Base-by-base conservation (phyloP, 2,113 vertebrate genomes). In the Regulus satrapa region DNA sequence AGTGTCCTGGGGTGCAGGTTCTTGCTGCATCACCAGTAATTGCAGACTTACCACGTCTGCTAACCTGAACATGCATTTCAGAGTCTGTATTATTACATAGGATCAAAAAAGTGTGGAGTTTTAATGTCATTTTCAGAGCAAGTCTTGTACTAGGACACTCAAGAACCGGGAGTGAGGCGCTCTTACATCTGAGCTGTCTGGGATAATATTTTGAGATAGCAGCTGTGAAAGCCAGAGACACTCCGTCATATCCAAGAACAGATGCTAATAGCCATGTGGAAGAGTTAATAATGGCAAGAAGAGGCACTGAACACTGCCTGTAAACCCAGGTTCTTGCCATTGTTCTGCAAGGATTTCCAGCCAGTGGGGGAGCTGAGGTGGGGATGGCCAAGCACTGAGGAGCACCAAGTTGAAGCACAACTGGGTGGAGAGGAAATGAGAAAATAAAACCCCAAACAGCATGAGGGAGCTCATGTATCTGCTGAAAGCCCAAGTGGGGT, bases 181-280 rank as follows among this genome's bases (percentile, higher is more conserved):
- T 95, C n/a, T 81, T 91, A 43, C 56, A 91, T 73, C 46, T 93
- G 51, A 74, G 46, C 34, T 94, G 48, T 54, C 43, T 63, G 83
- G 25, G 31, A 74, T 23, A n/a, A 5, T 41, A 21, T 90, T 71
- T 32, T 51, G 75, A 89, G 26, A 84, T 13, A 94, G 75, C 67
- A 93, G 88, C 58, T 91, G 34, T 68, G 87, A 85, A 96, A 94
- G 56, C 26, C 58, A 64, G 23, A 84, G 75, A 71, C 36, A 34
- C 80, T 84, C 52, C 84, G 63, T 85, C 23, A 46, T 67, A 54
- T 6, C 68, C 21, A 87, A 88, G 68, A 32, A 38, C 12, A 92
- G 94, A 56, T 48, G 76, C 52, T 84, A 41, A 66, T 11, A 79
- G 64, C 63, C 69, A 90, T 52, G 75, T 95, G 83, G 83, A 87